A percentile compares a stretch with the other conserved stretches of the same genome.
phyloP scores from a whole-genome alignment of 2,113 vertebrate species.

The Sprattus sprattus region DNA sequence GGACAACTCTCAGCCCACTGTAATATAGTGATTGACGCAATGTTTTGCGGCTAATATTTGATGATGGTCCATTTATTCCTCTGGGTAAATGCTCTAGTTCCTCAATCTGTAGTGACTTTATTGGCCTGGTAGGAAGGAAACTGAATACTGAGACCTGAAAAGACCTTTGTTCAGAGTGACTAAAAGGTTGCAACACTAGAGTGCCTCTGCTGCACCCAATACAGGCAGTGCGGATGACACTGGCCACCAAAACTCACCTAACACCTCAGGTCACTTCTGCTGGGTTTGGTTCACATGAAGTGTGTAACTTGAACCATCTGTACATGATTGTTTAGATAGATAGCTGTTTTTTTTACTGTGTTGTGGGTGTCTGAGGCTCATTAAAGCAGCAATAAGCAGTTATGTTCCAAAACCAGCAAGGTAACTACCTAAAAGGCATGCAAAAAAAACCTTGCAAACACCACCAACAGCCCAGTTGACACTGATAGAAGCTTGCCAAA shows the following conservation, averaged over 20 bases:
- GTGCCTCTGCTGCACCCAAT: constrained; percentile 15
- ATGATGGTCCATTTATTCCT: background rate
- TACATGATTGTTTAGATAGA: background rate
- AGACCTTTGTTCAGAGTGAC: constrained; percentile 21
- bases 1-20: background rate
- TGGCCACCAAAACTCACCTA: constrained; percentile 20
- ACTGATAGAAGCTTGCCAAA: too few relatives aligned
- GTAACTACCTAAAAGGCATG: too few relatives aligned
- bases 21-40: background rate
- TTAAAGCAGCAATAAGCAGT: background rate
- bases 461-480: too few relatives aligned
- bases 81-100: constrained; percentile 30
- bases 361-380: background rate
- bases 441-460: too few relatives aligned
- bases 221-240: background rate
- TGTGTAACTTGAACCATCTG: background rate
- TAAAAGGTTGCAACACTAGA: constrained; percentile 31
- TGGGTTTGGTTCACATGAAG: background rate
- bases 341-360: background rate
- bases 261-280: background rate
- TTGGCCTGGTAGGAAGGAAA: background rate
- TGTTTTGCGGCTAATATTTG: constrained; percentile 16
- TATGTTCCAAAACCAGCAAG: too few relatives aligned
- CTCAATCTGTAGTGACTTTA: constrained; percentile 21
- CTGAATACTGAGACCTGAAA: background rate